Evolutionary conservation across 1,140 invertebrate genomes (phyloP).

Genomic region (Nebria ingens): DNA sequence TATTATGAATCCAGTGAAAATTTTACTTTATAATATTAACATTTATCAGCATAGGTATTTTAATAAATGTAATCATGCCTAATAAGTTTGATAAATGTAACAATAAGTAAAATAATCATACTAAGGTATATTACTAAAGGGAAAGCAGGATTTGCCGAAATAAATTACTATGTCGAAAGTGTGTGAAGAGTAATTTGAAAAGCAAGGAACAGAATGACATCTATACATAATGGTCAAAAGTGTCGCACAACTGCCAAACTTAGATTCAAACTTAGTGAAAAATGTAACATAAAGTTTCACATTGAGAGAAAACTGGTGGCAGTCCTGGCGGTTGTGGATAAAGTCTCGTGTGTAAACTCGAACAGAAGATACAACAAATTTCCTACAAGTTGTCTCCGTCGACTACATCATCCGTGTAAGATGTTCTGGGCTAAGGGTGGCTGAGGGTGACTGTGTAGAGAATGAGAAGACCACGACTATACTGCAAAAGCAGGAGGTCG

Average conservation of each 20-base stretch:
- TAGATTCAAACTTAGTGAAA: neutral
- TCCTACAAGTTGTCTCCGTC: neutral
- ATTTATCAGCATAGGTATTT: no score
- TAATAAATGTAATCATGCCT: no score
- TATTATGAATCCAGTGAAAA: no score
- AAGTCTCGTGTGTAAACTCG: neutral
- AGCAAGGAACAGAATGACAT: neutral
- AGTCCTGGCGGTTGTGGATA: no score
- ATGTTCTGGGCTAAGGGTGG: neutral
- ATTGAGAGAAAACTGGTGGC: constrained; percentile 2
- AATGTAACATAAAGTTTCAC: constrained; percentile 1
- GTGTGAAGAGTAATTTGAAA: neutral
- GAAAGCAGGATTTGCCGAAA: no score
- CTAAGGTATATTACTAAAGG: no score
- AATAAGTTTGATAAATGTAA: no score
- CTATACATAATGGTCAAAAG: neutral
- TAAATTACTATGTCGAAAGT: neutral
- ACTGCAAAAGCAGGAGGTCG: neutral
- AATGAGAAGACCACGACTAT: neutral
- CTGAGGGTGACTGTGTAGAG: neutral
- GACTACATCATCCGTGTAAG: neutral
- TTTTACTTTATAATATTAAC: no score
- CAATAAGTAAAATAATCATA: no score
- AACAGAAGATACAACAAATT: constrained; percentile 8
- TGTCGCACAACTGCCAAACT: neutral